Evolutionary conservation across 2,888 invertebrate genomes (phyloP).

Genomic region (Nomada ruficornis): DNA sequence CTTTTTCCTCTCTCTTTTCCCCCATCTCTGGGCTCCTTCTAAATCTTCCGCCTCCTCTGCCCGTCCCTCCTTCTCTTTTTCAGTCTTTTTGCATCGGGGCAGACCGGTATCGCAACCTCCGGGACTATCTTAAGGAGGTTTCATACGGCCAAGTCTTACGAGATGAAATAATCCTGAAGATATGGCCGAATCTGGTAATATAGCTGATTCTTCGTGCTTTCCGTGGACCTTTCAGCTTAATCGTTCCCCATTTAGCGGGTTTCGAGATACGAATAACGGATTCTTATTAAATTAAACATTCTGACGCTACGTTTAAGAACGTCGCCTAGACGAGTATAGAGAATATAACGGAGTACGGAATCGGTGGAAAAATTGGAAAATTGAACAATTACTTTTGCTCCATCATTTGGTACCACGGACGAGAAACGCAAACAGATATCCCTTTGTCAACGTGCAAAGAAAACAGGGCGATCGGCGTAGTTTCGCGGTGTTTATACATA

Average conservation of each 20-base stretch:
- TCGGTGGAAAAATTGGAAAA: too few species aligned
- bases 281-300: conserved; percentile 6
- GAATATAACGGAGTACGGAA: too few species aligned
- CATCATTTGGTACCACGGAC: not conserved
- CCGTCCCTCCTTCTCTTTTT: not conserved
- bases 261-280: conserved; percentile 21
- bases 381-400: too few species aligned
- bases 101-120: conserved; percentile 57
- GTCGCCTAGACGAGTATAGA: too few species aligned
- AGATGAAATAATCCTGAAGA: conserved; percentile 55
- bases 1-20: not conserved
- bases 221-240: conserved; percentile 48
- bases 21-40: conserved; percentile 24
- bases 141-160: conserved; percentile 28
- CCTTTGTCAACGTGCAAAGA: conserved; percentile 25
- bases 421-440: not conserved
- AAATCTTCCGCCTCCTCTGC: conserved; percentile 25
- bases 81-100: conserved; percentile 56
- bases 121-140: conserved; percentile 61
- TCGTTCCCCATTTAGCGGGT: conserved; percentile 33
- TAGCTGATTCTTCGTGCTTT: conserved; percentile 32
- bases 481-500: not conserved
- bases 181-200: conserved; percentile 18
- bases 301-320: not conserved
- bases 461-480: conserved; percentile 3